Evolutionary conservation across 1,140 invertebrate species (phyloP).

Genomic region (Idris sp.): DNA sequence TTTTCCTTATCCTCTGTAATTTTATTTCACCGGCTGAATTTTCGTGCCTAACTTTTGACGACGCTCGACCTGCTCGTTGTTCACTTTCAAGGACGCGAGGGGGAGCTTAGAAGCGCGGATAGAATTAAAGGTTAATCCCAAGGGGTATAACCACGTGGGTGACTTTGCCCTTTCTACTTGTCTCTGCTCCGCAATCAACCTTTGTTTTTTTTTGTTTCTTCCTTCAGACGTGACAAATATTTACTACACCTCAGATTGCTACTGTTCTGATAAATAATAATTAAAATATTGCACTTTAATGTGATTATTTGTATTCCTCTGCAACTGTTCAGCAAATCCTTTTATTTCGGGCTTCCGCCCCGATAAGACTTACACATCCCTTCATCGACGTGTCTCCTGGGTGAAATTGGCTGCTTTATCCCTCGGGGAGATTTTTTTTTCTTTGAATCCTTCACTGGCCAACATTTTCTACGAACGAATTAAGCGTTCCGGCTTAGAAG

Average conservation of each 20-base stretch:
- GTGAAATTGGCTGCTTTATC: slow-evolving; percentile 66
- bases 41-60: slow-evolving; percentile 58
- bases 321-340: slow-evolving; percentile 50
- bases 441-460: slow-evolving; percentile 35
- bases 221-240: slow-evolving; percentile 73
- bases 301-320: slow-evolving; percentile 43
- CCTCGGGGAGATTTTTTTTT: slow-evolving; percentile 51
- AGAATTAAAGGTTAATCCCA: slow-evolving; percentile 79
- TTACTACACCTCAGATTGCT: no score
- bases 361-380: slow-evolving; percentile 53
- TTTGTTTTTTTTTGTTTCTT: slow-evolving; percentile 76
- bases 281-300: no score
- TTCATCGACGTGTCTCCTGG: slow-evolving; percentile 64
- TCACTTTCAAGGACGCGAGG: slow-evolving; percentile 63
- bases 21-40: slow-evolving; percentile 53
- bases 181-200: slow-evolving; percentile 54
- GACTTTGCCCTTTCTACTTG: slow-evolving; percentile 45
- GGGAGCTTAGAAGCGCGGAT: slow-evolving; percentile 68
- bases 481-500: slow-evolving; percentile 8
- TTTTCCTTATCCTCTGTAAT: slow-evolving; percentile 46
- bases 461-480: slow-evolving; percentile 30
- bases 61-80: slow-evolving; percentile 61
- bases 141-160: slow-evolving; percentile 64
- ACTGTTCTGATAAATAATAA: no score
- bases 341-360: slow-evolving; percentile 28